Evolutionary conservation across 2,888 invertebrate species (phyloP).

Genomic region (Sminthurinus aureus): DNA sequence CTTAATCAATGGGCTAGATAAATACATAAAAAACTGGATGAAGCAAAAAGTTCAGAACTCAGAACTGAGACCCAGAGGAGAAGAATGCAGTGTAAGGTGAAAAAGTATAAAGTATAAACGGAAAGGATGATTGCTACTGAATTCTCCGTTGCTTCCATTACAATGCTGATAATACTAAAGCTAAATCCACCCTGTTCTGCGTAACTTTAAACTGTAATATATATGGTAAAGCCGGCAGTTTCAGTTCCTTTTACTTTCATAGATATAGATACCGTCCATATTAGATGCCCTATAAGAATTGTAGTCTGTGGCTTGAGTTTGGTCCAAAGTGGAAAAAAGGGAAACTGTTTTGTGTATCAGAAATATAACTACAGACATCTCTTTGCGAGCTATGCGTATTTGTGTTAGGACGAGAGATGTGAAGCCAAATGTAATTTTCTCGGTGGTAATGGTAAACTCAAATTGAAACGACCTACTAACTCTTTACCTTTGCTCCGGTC

Average conservation of each 20-base stretch:
- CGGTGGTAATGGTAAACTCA: not conserved
- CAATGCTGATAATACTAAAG: not conserved
- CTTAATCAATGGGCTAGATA: not conserved
- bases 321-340: too few relatives aligned
- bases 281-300: too few relatives aligned
- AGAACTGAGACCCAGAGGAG: too few relatives aligned
- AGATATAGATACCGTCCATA: too few relatives aligned
- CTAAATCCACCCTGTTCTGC: not conserved
- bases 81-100: not conserved
- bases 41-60: not conserved
- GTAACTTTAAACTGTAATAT: too few relatives aligned
- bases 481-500: not conserved
- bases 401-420: too few relatives aligned
- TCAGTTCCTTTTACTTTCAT: too few relatives aligned
- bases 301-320: too few relatives aligned
- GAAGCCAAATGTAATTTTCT: not conserved
- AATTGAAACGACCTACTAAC: conserved; percentile 1
- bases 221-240: too few relatives aligned
- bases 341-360: too few relatives aligned
- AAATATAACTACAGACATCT: too few relatives aligned
- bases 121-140: conserved; percentile 11
- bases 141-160: conserved; percentile 7
- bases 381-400: too few relatives aligned
- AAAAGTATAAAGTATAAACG: not conserved
- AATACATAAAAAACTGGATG: conserved; percentile 3